Conservation (phyloP, 2,113 vertebrate species). For the Saccopteryx bilineata region DNA sequence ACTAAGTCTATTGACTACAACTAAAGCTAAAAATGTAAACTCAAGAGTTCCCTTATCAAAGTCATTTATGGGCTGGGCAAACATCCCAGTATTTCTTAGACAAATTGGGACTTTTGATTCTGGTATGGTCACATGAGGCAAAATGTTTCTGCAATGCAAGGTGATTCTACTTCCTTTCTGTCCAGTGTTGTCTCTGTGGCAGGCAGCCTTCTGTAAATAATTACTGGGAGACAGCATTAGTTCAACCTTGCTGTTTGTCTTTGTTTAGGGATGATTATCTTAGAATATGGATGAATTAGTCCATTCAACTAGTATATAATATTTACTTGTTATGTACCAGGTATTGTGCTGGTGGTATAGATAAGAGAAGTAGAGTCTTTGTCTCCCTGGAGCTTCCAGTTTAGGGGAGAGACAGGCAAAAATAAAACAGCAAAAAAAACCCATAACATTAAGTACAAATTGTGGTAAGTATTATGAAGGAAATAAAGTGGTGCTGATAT, state of each 20-base stretch:
- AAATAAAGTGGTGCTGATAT: background rate
- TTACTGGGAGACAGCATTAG: background rate
- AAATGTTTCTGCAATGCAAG: background rate
- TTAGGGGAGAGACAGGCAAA: background rate
- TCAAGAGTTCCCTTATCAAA: too few relatives aligned
- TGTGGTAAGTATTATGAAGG: background rate
- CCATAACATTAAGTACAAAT: background rate
- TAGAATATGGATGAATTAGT: background rate
- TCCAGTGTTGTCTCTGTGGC: background rate
- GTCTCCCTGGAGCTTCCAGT: background rate
- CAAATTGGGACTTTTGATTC: background rate
- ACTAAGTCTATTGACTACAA: too few relatives aligned
- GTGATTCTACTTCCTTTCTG: background rate
- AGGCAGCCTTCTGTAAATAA: background rate
- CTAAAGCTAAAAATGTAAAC: too few relatives aligned
- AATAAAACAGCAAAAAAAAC: background rate
- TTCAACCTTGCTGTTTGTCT: background rate
- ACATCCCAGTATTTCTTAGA: background rate
- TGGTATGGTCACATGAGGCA: background rate
- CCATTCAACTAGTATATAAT: background rate
- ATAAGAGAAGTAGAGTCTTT: background rate
- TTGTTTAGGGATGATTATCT: background rate
- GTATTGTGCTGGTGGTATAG: background rate
- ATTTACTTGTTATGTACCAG: background rate
- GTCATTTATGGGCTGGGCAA: background rate